These are phyloP conservation scores for Aphis craccivora DNA, from an alignment of 1,140 invertebrate genomes.

Conservation along the genomic window DNA sequence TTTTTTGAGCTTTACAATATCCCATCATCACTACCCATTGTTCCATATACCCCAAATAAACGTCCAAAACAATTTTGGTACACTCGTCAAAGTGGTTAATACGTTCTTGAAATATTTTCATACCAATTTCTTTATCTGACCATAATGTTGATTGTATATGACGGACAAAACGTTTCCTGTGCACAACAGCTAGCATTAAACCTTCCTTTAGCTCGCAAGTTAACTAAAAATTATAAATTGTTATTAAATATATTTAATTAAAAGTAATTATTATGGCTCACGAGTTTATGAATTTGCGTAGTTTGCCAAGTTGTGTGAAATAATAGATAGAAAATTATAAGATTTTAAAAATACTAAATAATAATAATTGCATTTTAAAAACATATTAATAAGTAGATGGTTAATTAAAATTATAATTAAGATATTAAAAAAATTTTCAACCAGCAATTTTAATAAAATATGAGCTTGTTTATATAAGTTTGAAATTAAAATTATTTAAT, in stretches of 20 bases:
- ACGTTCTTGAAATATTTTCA: conserved; percentile 67
- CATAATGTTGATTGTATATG: conserved; percentile 54
- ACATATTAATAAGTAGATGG: too few species aligned
- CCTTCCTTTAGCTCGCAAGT: conserved; percentile 89
- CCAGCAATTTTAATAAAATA: background rate
- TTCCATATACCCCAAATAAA: conserved; percentile 79
- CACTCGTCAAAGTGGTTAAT: conserved; percentile 80
- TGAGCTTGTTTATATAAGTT: background rate
- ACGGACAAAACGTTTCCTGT: conserved; percentile 66
- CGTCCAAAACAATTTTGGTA: conserved; percentile 76
- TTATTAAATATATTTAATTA: conserved; percentile 22
- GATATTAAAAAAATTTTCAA: too few species aligned
- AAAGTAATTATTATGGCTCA: background rate
- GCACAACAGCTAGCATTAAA: conserved; percentile 77
- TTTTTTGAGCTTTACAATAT: conserved; percentile 76
- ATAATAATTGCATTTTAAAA: too few species aligned
- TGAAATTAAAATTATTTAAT: background rate
- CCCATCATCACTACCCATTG: conserved; percentile 76
- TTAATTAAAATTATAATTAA: too few species aligned
- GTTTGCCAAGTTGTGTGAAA: background rate
- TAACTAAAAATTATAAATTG: conserved; percentile 67
- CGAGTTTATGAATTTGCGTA: background rate
- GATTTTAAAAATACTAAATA: too few species aligned
- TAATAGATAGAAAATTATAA: background rate
- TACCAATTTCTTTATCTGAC: conserved; percentile 69